Evolutionary conservation across 2,113 vertebrate genomes (phyloP).

Genomic region (Oncorhynchus nerka): DNA sequence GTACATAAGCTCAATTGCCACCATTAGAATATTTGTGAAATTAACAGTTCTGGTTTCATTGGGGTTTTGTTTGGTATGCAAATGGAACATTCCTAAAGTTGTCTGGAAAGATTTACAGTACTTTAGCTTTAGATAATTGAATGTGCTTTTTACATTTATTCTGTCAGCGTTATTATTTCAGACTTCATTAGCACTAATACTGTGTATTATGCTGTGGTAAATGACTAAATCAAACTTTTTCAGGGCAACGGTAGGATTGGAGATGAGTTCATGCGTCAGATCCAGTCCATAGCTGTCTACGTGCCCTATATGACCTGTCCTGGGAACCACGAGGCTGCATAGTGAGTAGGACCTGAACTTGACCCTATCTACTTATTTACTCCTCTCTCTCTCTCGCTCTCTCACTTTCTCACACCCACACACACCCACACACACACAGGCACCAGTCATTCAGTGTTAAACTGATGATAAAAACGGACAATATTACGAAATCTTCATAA

Average conservation of each 20-base stretch:
- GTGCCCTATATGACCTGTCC: constrained; percentile 88
- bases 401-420: neutral
- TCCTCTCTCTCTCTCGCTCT: neutral
- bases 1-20: constrained; percentile 15
- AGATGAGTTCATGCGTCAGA: constrained; percentile 85
- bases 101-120: constrained; percentile 43
- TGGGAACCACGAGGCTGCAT: constrained; percentile 82
- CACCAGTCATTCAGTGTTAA: neutral
- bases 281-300: constrained; percentile 83
- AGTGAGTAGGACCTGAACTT: constrained; percentile 68
- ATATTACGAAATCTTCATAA: constrained; percentile 9
- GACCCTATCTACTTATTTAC: neutral
- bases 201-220: neutral
- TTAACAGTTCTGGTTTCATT: constrained; percentile 29
- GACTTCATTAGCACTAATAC: neutral
- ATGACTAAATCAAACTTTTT: constrained; percentile 19
- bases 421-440: neutral
- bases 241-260: constrained; percentile 80
- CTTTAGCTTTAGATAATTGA: constrained; percentile 16
- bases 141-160: constrained; percentile 9
- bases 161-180: constrained; percentile 1
- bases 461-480: constrained; percentile 10
- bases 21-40: constrained; percentile 32
- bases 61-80: constrained; percentile 30
- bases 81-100: constrained; percentile 35